Evolutionary conservation across 2,888 invertebrate genomes (phyloP).

Genomic region (Cephus rjabovi): DNA sequence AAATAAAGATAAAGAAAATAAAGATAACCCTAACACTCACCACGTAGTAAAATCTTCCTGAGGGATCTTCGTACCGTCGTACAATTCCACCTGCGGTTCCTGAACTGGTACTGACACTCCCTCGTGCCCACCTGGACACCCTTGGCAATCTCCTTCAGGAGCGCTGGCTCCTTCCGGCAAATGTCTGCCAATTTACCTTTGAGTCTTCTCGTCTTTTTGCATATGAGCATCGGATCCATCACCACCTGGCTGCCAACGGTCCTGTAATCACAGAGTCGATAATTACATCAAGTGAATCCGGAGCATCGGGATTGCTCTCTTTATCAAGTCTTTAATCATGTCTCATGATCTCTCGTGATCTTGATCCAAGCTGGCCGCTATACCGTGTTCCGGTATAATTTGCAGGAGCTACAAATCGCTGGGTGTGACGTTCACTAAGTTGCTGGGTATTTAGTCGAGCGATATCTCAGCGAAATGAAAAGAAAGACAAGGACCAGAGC

Average conservation of each 20-base stretch:
- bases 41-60: constrained; percentile 86
- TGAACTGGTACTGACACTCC: constrained; percentile 90
- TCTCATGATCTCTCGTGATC: no score
- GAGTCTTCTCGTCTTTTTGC: constrained; percentile 85
- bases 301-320: no score
- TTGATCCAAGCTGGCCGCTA: no score
- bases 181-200: constrained; percentile 83
- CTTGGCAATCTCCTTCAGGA: constrained; percentile 85
- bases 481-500: neutral
- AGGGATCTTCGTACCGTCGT: constrained; percentile 84
- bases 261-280: constrained; percentile 67
- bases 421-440: constrained; percentile 30
- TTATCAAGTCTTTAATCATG: no score
- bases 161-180: constrained; percentile 85
- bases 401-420: constrained; percentile 37
- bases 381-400: constrained; percentile 27
- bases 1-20: no score
- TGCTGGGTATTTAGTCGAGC: constrained; percentile 32
- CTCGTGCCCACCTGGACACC: constrained; percentile 86
- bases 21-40: constrained; percentile 68
- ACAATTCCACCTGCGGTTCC: constrained; percentile 90
- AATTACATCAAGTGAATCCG: no score
- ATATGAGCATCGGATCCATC: constrained; percentile 89
- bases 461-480: constrained; percentile 21
- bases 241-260: constrained; percentile 87